phyloP scores from a whole-genome alignment of 2,797 vertebrate species.

The Eulemur coronatus region DNA sequence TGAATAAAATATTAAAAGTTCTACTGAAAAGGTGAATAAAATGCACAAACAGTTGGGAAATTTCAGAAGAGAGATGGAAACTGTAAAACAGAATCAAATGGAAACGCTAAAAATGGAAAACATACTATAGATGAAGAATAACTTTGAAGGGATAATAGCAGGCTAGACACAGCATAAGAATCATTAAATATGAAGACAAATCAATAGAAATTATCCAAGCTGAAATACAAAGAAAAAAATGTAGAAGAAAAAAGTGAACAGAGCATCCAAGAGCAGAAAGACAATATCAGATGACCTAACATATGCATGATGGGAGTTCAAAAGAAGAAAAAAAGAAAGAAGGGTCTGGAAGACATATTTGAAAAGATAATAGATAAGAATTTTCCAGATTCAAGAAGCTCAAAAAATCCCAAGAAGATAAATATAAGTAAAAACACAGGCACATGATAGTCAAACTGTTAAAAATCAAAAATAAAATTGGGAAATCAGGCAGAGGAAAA shows the following conservation, averaged over 20 bases:
- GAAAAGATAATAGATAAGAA: not conserved
- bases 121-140: not conserved
- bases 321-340: not conserved
- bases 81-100: not conserved
- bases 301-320: no score
- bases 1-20: not conserved
- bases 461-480: not conserved
- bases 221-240: not conserved
- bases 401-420: not conserved
- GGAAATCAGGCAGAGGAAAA: not conserved
- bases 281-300: no score
- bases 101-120: not conserved
- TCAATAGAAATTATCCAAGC: not conserved
- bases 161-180: not conserved
- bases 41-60: not conserved
- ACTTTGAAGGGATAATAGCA: not conserved
- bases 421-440: not conserved
- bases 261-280: not conserved
- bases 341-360: not conserved
- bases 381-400: not conserved
- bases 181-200: not conserved
- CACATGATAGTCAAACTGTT: not conserved
- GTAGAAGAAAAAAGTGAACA: not conserved
- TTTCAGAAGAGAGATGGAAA: not conserved
- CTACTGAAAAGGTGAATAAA: not conserved